Percentiles rank a stretch among this genome's conserved stretches.
phyloP scores from a whole-genome alignment of 2,888 invertebrate species.

The Calameuta pallipes region DNA sequence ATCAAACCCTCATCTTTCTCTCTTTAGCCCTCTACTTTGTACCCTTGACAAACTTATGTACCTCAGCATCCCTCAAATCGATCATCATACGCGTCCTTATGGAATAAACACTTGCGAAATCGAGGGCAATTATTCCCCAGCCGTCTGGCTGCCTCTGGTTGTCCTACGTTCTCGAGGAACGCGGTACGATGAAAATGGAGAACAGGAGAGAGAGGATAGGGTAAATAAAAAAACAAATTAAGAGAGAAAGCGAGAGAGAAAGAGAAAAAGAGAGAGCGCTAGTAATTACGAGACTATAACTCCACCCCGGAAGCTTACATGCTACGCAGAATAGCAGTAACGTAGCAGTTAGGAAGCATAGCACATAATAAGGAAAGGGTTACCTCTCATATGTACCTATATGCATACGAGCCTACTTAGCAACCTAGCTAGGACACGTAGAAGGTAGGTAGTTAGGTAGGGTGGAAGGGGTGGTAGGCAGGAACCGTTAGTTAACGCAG shows the following conservation, averaged over 20 bases:
- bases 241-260: background rate
- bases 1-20: too few species aligned
- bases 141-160: too few species aligned
- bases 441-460: background rate
- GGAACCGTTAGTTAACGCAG: background rate
- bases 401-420: background rate
- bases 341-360: too few species aligned
- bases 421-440: background rate
- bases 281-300: background rate
- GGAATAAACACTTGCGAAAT: slow-evolving; percentile 18
- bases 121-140: background rate
- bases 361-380: too few species aligned
- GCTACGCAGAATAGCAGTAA: slow-evolving; percentile 19
- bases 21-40: too few species aligned
- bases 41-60: background rate
- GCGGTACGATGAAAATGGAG: slow-evolving; percentile 11
- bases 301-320: slow-evolving; percentile 37
- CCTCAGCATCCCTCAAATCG: background rate
- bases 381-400: background rate
- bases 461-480: background rate
- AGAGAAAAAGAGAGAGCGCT: slow-evolving; percentile 16
- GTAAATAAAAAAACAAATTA: background rate
- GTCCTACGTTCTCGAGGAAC: background rate
- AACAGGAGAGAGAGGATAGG: slow-evolving; percentile 9
- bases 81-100: background rate